Conservation (phyloP, 2,888 invertebrate species). For the Encarsia formosa region DNA sequence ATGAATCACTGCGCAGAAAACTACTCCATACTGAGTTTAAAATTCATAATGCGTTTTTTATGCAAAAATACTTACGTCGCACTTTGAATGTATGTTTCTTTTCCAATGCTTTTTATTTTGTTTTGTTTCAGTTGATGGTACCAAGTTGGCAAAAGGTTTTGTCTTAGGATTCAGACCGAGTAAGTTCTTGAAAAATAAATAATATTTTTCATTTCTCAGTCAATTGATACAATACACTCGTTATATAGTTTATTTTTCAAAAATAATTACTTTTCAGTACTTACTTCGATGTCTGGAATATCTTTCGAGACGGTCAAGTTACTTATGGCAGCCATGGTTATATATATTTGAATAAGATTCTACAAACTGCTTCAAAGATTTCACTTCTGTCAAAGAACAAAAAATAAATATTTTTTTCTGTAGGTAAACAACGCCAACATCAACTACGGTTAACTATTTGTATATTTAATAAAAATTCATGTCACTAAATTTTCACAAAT, state of each 20-base stretch:
- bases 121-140: conserved; percentile 85
- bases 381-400: no score
- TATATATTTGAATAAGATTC: neutral
- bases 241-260: neutral
- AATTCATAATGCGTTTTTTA: no score
- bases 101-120: conserved; percentile 92
- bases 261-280: conserved; percentile 33
- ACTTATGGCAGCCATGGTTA: conserved; percentile 13
- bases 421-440: no score
- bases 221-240: no score
- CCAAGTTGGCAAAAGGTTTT: conserved; percentile 68
- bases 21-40: no score
- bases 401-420: no score
- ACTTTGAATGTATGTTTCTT: conserved; percentile 80
- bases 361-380: no score
- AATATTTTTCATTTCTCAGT: no score
- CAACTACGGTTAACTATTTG: no score
- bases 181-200: conserved; percentile 64
- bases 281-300: conserved; percentile 79
- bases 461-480: no score
- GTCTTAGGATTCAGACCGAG: conserved; percentile 81
- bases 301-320: conserved; percentile 53
- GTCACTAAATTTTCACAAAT: no score
- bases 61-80: conserved; percentile 65
- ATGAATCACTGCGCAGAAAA: no score